Percentiles rank a stretch among this genome's conserved stretches.
phyloP scores from a whole-genome alignment of 2,797 vertebrate genomes.

The Tinamus major region DNA sequence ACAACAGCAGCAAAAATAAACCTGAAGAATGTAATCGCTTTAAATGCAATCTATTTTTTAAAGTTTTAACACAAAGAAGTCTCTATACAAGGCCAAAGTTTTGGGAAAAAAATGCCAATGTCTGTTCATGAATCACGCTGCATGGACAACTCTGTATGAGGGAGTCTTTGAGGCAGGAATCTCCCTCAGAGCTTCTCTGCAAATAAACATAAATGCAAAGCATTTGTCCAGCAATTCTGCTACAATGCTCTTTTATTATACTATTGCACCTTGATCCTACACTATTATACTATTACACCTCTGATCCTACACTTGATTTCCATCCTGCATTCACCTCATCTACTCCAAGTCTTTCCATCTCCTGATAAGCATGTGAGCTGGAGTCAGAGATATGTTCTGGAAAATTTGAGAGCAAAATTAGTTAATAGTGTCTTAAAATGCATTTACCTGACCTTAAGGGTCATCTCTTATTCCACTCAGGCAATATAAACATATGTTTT shows the following conservation, averaged over 20 bases:
- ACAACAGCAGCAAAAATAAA: not conserved
- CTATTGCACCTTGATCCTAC: not conserved
- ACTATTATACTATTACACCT: no score
- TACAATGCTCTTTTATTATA: not conserved
- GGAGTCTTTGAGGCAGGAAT: not conserved
- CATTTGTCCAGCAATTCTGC: not conserved
- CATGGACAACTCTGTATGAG: fast-evolving
- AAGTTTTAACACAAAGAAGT: not conserved
- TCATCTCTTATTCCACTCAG: not conserved
- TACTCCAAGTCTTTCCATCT: not conserved
- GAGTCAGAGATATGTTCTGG: not conserved
- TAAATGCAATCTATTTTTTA: not conserved
- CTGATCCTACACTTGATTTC: not conserved
- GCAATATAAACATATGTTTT: not conserved
- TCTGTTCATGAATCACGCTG: not conserved
- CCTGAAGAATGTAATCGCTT: not conserved
- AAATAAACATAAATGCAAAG: not conserved
- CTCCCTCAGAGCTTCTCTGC: not conserved
- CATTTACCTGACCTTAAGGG: not conserved
- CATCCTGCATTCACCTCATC: not conserved
- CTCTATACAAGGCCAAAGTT: not conserved
- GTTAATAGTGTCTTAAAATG: not conserved
- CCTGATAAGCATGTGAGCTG: not conserved
- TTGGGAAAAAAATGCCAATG: not conserved
- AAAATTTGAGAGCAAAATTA: not conserved